phyloP scores from a whole-genome alignment of 2,113 vertebrate species.

The Cavia porcellus region DNA sequence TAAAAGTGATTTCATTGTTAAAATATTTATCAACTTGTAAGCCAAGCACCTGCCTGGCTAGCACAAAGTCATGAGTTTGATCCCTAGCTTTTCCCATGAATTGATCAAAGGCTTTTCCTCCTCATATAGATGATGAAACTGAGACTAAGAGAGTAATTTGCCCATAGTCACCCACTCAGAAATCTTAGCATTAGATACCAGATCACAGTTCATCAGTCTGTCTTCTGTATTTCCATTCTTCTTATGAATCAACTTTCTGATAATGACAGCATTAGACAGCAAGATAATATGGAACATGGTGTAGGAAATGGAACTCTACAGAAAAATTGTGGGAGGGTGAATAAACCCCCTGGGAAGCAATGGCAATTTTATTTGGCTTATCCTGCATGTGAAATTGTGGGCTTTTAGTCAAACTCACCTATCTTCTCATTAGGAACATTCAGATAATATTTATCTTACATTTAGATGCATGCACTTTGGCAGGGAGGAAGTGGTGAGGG shows the following conservation, averaged over 20 bases:
- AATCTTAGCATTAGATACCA: neutral
- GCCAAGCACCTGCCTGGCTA: too few species aligned
- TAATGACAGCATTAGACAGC: neutral
- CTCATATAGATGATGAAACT: neutral
- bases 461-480: fast-evolving
- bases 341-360: neutral
- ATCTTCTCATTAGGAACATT: neutral
- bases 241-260: neutral
- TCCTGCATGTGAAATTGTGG: neutral
- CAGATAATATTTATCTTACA: too few species aligned
- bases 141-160: neutral
- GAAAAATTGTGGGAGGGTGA: neutral
- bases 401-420: neutral
- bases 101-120: neutral
- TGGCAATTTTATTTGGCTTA: neutral
- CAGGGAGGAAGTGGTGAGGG: neutral
- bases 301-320: neutral
- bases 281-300: neutral
- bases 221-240: neutral
- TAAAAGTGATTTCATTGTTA: neutral
- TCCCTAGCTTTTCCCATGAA: neutral
- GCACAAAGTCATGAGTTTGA: too few species aligned
- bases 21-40: neutral
- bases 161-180: neutral
- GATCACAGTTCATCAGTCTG: neutral